Evolutionary conservation across 2,797 vertebrate genomes (phyloP).

Genomic region (Adrianichthys oophorus): DNA sequence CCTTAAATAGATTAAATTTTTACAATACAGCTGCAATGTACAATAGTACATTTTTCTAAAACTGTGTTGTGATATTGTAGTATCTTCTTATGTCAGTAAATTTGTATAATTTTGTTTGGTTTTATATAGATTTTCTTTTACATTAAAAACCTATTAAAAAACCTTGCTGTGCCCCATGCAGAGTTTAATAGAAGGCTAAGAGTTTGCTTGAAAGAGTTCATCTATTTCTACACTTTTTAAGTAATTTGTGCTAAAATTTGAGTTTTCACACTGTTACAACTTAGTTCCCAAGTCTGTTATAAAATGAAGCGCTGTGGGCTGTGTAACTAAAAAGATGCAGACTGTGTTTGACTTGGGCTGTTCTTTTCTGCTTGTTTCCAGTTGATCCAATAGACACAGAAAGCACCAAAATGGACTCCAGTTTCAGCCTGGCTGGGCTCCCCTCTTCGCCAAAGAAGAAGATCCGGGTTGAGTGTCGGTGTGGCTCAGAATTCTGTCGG

Average conservation of each 20-base stretch:
- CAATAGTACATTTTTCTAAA: too few relatives aligned
- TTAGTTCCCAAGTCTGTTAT: background rate
- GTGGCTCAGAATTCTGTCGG: conserved; percentile 84
- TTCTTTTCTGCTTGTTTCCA: conserved; percentile 50
- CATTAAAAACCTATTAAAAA: too few relatives aligned
- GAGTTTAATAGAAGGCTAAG: too few relatives aligned
- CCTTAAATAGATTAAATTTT: too few relatives aligned
- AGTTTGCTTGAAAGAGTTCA: too few relatives aligned
- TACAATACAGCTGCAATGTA: too few relatives aligned
- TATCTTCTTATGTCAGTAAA: too few relatives aligned
- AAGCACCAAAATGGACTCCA: conserved; percentile 90
- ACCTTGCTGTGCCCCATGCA: too few relatives aligned
- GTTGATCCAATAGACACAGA: conserved; percentile 89
- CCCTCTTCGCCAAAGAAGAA: conserved; percentile 84
- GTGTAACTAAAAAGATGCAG: too few relatives aligned
- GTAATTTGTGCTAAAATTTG: background rate
- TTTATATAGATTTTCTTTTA: background rate
- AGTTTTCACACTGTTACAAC: background rate
- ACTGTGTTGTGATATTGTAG: too few relatives aligned
- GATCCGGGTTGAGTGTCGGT: conserved; percentile 87
- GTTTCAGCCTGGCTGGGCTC: conserved; percentile 82
- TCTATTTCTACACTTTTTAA: background rate
- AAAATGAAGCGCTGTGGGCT: background rate
- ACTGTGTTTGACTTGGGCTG: background rate
- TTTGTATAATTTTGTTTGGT: too few relatives aligned